Base-by-base conservation (phyloP, 2,113 vertebrate genomes). In the Tylochromis polylepis region DNA sequence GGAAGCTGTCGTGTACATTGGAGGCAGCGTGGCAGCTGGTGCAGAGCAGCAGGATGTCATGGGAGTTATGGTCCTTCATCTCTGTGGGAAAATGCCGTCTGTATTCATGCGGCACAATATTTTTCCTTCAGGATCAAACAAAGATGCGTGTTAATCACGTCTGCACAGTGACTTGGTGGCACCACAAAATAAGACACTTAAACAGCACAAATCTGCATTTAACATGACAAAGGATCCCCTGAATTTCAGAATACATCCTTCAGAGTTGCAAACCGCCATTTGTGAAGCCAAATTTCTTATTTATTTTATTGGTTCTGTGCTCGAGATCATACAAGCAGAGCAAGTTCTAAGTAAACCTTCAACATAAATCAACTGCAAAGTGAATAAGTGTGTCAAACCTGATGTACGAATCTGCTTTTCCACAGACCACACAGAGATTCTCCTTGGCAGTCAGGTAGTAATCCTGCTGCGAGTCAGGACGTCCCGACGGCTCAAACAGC, bases 21-120 rank as follows among this genome's bases (percentile, higher is more conserved):
- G 98, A 99, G 65, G 98, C 89, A 4, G 97, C 98, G 14, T 99
- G 99, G 94, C 99, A 99, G 82, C 97, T 95, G 0, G 98, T 99
- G 90, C 99, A 99, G 12, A 99, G 97, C 2, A 99, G 96, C 90
- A 99, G 96, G 90, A 99, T 98, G 0, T 99, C 99, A 1, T 99
- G 99, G 3, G 98, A 99, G 93, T 98, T 99, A 96, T 99, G 99
- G 95, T 99, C 98, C 93, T 99, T 99, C 98, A 99, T 98, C 95
- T 99, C 97, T 1, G 96, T 94, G 38, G 99, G 99, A 60, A 99
- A 99, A 89, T 99, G 98, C 3, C 97, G 98, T 7, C 99, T 93
- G 95, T 99, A 99, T 87, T 99, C 98, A 0, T 99, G 98, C 0
- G 99, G 99, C 38, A 99, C 97, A 27, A 99, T 96, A 31, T 99